Conservation (phyloP, 2,113 vertebrate genomes). For the Anhinga anhinga region DNA sequence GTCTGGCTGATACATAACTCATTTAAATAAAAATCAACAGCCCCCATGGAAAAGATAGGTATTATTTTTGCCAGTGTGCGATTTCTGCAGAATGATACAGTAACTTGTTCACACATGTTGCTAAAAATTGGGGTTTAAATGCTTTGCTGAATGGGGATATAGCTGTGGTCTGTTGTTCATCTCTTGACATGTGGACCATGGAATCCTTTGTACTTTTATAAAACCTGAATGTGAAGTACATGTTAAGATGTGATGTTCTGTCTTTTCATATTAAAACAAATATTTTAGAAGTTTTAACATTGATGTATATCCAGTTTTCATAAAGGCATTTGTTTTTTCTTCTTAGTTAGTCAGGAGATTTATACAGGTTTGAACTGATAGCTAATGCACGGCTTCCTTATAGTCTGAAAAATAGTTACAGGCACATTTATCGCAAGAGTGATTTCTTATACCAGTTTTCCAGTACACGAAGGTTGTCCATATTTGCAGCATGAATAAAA, state of each 20-base stretch:
- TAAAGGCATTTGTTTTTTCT: not conserved
- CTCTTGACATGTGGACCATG: not conserved
- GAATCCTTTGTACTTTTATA: not conserved
- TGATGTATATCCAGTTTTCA: not conserved
- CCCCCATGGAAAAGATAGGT: not conserved
- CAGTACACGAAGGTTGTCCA: not conserved
- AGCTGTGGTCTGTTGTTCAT: not conserved
- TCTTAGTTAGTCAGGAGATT: not conserved
- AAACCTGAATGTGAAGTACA: not conserved
- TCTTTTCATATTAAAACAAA: not conserved
- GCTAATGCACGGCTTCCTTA: not conserved
- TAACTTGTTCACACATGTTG: rapidly evolving
- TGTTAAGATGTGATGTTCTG: rapidly evolving
- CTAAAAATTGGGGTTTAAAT: not conserved
- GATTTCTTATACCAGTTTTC: not conserved
- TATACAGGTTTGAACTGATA: not conserved
- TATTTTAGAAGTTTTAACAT: not conserved
- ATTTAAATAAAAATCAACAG: not conserved
- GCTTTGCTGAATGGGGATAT: not conserved
- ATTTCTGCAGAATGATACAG: not conserved
- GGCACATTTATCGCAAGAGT: not conserved
- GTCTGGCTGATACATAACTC: not conserved
- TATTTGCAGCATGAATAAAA: not conserved
- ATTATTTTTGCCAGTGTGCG: rapidly evolving
- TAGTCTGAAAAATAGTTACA: not conserved